Evolutionary conservation across 2,113 vertebrate species (phyloP).

Genomic region (Microcebus lehilahytsara): DNA sequence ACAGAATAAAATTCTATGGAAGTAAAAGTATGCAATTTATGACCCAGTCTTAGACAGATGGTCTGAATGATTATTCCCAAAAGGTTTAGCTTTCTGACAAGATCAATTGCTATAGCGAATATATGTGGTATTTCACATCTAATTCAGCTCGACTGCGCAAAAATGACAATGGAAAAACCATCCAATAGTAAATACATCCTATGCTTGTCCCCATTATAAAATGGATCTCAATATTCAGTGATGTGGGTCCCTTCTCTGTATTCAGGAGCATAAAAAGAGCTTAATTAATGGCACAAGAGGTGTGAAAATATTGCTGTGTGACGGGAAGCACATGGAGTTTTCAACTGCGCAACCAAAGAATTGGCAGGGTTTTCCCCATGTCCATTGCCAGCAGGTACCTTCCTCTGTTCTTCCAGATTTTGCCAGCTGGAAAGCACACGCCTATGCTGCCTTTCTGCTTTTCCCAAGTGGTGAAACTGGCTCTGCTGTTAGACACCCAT

Average conservation of each 20-base stretch:
- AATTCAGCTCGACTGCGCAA: neutral
- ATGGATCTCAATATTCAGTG: neutral
- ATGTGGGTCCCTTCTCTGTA: conserved; percentile 31
- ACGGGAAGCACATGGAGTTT: conserved; percentile 77
- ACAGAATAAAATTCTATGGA: conserved; percentile 58
- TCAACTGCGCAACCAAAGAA: conserved; percentile 65
- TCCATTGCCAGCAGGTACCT: conserved; percentile 65
- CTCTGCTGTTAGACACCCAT: conserved; percentile 27
- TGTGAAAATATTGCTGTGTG: conserved; percentile 77
- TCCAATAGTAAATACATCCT: conserved; percentile 14
- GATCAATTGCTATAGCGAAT: conserved; percentile 73
- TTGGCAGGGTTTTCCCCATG: conserved; percentile 58
- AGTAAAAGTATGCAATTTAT: conserved; percentile 63
- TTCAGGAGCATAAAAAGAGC: conserved; percentile 50
- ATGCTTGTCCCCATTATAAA: conserved; percentile 40
- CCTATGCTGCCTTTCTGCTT: neutral
- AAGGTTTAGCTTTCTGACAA: conserved; percentile 67
- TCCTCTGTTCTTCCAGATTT: conserved; percentile 49
- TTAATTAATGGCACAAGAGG: conserved; percentile 71
- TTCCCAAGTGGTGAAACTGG: conserved; percentile 34
- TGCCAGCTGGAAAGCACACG: conserved; percentile 73
- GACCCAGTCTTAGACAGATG: conserved; percentile 68
- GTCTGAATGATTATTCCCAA: conserved; percentile 69
- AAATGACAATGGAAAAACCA: conserved; percentile 28
- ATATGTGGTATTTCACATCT: conserved; percentile 65